phyloP scores from a whole-genome alignment of 2,113 vertebrate genomes.

The Heterotilapia buettikoferi region DNA sequence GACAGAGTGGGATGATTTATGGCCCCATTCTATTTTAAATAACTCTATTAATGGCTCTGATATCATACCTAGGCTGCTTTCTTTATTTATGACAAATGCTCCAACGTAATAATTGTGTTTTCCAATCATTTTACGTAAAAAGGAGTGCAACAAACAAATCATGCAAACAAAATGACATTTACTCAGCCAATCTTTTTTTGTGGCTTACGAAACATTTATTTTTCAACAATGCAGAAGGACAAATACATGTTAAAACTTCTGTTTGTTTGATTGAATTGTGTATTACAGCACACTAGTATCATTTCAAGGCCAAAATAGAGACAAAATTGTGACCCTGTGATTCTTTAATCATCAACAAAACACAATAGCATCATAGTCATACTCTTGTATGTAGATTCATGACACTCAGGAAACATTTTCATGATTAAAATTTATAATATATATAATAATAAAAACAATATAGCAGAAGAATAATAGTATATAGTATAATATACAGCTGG shows the following conservation, averaged over 20 bases:
- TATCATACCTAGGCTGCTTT: not conserved
- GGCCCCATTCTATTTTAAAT: not conserved
- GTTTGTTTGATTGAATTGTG: not conserved
- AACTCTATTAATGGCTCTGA: not conserved
- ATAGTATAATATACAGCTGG: not conserved
- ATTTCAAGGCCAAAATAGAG: not conserved
- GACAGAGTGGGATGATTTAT: not conserved
- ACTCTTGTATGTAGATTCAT: not conserved
- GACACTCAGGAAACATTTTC: not conserved
- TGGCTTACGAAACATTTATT: not conserved
- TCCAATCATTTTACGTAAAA: not conserved
- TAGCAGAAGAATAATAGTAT: not conserved
- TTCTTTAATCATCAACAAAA: not conserved
- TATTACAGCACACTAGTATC: not conserved
- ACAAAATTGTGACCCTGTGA: not conserved
- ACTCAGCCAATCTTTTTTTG: not conserved
- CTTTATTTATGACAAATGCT: not conserved
- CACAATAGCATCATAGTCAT: not conserved
- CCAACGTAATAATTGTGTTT: not conserved
- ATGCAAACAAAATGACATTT: not conserved
- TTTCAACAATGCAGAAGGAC: not conserved
- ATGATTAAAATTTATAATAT: not conserved
- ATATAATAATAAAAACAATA: not conserved
- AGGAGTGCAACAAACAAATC: not conserved
- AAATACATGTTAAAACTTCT: not conserved